Conservation (phyloP, 2,113 vertebrate genomes). For the Centropus bengalensis region DNA sequence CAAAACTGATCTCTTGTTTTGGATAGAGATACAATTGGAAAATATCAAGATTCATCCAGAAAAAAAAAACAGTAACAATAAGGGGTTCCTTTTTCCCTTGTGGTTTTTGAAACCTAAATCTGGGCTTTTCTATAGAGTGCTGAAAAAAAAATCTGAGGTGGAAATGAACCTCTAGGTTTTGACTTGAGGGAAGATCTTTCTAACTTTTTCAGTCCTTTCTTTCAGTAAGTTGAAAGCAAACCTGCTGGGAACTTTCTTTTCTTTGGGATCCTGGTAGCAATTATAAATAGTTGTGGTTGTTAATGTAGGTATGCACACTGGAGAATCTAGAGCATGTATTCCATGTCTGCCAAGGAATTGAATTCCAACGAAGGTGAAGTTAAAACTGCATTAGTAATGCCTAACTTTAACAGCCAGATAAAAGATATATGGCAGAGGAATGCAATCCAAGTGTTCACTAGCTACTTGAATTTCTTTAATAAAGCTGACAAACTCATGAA, state of each 20-base stretch:
- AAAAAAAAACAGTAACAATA: slow-evolving; percentile 12
- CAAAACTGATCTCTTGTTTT: slow-evolving; percentile 18
- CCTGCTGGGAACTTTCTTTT: slow-evolving; percentile 19
- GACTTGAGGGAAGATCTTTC: neutral
- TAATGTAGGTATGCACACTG: neutral
- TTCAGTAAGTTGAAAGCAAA: slow-evolving; percentile 19
- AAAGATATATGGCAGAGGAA: slow-evolving; percentile 54
- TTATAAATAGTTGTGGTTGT: slow-evolving; percentile 45
- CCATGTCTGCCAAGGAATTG: neutral
- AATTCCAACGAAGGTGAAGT: slow-evolving; percentile 39
- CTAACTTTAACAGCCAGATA: slow-evolving; percentile 50
- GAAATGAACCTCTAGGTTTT: slow-evolving; percentile 46
- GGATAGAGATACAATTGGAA: slow-evolving; percentile 15
- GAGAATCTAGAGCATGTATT: slow-evolving; percentile 31
- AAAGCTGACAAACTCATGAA: slow-evolving; percentile 61
- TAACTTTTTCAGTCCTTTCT: slow-evolving; percentile 22
- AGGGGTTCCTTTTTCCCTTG: neutral
- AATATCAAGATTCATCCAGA: slow-evolving; percentile 31
- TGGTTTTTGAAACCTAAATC: slow-evolving; percentile 1
- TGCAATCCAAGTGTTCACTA: slow-evolving; percentile 49
- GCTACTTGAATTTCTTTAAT: slow-evolving; percentile 67
- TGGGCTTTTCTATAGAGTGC: neutral
- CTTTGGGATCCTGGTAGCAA: neutral
- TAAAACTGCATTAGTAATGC: slow-evolving; percentile 40
- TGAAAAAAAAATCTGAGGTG: neutral